Evolutionary conservation across 2,113 vertebrate species (phyloP).

Genomic region (Syngnathus scovelli): DNA sequence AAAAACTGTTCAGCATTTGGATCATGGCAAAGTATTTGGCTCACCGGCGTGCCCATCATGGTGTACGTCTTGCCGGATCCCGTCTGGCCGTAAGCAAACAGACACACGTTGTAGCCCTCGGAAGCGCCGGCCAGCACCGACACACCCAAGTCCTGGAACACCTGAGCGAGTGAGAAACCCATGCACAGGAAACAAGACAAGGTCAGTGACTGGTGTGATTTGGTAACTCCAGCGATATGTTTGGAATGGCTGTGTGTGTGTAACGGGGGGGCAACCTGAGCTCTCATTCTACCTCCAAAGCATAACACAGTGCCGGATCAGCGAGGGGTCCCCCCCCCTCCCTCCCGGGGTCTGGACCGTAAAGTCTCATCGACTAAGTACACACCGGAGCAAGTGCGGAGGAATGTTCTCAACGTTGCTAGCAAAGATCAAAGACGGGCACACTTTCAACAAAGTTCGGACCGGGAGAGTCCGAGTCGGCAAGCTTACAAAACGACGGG

Average conservation of each 20-base stretch:
- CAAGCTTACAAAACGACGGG: constrained; percentile 27
- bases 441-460: constrained; percentile 32
- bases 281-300: constrained; percentile 47
- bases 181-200: not conserved
- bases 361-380: constrained; percentile 25
- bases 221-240: constrained; percentile 19
- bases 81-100: constrained; percentile 95
- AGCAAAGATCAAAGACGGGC: constrained; percentile 42
- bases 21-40: constrained; percentile 24
- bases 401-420: constrained; percentile 27
- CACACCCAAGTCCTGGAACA: constrained; percentile 93
- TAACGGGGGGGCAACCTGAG: constrained; percentile 45
- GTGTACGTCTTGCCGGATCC: constrained; percentile 98
- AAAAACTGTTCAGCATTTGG: no score
- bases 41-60: constrained; percentile 96
- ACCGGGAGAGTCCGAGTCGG: constrained; percentile 25
- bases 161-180: constrained; percentile 63
- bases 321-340: constrained; percentile 20
- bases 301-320: constrained; percentile 52
- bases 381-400: constrained; percentile 8
- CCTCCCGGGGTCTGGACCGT: constrained; percentile 7
- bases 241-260: not conserved
- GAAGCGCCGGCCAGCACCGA: constrained; percentile 85
- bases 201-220: constrained; percentile 23
- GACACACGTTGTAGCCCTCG: constrained; percentile 94